Evolutionary conservation across 1,140 invertebrate species (phyloP).

Genomic region (Drosophila tsacasi): DNA sequence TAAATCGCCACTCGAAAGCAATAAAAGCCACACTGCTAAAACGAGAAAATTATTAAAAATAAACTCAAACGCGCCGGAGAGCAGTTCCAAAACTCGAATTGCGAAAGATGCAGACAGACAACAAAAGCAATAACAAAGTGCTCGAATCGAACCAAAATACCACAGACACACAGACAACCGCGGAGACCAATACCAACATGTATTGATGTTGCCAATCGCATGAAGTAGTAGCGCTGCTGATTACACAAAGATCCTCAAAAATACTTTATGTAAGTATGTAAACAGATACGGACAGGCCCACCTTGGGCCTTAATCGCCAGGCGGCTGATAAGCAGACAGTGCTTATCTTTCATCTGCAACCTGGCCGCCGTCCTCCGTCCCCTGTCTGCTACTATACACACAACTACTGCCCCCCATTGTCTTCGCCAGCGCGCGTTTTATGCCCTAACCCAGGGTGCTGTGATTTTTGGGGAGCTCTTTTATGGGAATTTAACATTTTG

Average conservation of each 20-base stretch:
- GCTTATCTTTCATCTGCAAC: constrained; percentile 60
- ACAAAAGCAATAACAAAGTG: constrained; percentile 79
- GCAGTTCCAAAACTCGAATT: constrained; percentile 6
- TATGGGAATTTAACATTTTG: too few relatives aligned
- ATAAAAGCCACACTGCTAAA: constrained; percentile 2
- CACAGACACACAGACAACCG: constrained; percentile 52
- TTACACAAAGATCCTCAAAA: constrained; percentile 59
- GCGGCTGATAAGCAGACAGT: constrained; percentile 47
- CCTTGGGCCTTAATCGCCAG: constrained; percentile 44
- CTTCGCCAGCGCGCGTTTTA: constrained; percentile 48
- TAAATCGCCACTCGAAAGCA: constrained; percentile 4
- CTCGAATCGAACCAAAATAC: constrained; percentile 74
- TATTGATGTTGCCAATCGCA: constrained; percentile 52
- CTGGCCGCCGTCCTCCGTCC: constrained; percentile 28
- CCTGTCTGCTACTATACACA: constrained; percentile 13
- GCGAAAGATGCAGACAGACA: constrained; percentile 57
- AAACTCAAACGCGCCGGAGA: neutral
- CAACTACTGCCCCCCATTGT: constrained; percentile 46
- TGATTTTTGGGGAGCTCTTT: neutral
- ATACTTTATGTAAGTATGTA: constrained; percentile 60
- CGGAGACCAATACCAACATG: constrained; percentile 37
- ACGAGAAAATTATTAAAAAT: neutral
- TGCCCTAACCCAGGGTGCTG: constrained; percentile 1
- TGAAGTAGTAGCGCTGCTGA: constrained; percentile 44
- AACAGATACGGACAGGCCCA: constrained; percentile 54